These are phyloP conservation scores for Platichthys flesus DNA, from an alignment of 2,113 vertebrate genomes.

Conservation along the genomic window DNA sequence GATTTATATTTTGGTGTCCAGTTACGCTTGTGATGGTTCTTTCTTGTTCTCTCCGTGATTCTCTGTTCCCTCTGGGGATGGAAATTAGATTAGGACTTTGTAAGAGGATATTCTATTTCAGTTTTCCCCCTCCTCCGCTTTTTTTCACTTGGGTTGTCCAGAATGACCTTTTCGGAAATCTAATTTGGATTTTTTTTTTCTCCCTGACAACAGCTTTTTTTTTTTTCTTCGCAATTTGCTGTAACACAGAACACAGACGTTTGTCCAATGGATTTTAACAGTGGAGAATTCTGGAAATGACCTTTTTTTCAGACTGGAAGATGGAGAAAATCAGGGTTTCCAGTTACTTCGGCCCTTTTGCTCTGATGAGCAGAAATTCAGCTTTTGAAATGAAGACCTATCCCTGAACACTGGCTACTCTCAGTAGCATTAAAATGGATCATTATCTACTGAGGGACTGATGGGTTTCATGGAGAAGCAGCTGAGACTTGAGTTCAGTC, in stretches of 20 bases:
- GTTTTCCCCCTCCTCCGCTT: constrained; percentile 52
- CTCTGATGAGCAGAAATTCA: constrained; percentile 39
- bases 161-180: constrained; percentile 83
- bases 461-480: constrained; percentile 51
- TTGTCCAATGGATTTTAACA: constrained; percentile 74
- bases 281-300: constrained; percentile 56
- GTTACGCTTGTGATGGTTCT: constrained; percentile 84
- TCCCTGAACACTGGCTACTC: constrained; percentile 60
- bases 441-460: constrained; percentile 48
- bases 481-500: constrained; percentile 56
- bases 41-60: constrained; percentile 80
- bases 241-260: constrained; percentile 69
- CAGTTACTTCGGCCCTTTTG: constrained; percentile 37
- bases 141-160: constrained; percentile 72
- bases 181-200: constrained; percentile 77
- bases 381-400: constrained; percentile 56
- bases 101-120: constrained; percentile 82
- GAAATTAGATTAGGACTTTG: constrained; percentile 85
- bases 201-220: constrained; percentile 66
- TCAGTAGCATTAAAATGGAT: constrained; percentile 61
- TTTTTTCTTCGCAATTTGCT: constrained; percentile 56
- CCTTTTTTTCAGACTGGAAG: constrained; percentile 44
- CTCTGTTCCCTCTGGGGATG: constrained; percentile 78
- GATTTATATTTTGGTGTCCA: constrained; percentile 88
- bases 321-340: constrained; percentile 50